phyloP scores from a whole-genome alignment of 2,113 vertebrate species.

The Indri indri region DNA sequence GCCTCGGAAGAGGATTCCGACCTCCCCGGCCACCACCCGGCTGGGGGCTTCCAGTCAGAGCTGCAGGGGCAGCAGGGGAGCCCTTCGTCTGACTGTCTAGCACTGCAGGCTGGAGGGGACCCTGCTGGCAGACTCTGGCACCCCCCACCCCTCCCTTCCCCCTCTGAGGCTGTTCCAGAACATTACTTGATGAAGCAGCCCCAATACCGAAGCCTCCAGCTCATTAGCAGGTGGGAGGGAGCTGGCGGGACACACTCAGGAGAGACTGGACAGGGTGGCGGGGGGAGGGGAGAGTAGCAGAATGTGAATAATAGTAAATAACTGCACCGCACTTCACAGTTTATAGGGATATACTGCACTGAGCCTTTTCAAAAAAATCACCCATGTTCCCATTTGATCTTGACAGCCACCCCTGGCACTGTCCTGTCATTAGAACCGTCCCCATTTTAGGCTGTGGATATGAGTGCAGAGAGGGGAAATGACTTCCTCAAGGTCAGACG shows the following conservation, averaged over 20 bases:
- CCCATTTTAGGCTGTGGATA: not conserved
- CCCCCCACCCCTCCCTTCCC: too few species aligned
- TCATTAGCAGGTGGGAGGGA: slow-evolving; percentile 19
- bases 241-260: not conserved
- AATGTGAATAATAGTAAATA: not conserved
- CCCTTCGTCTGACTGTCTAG: not conserved
- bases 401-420: not conserved
- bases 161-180: not conserved
- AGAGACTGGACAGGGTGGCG: accelerated
- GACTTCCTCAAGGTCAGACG: not conserved
- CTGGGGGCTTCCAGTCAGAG: not conserved
- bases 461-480: not conserved
- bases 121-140: not conserved
- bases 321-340: not conserved
- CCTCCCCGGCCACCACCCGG: not conserved
- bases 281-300: accelerated
- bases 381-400: not conserved
- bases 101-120: not conserved
- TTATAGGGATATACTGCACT: too few species aligned
- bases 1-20: not conserved
- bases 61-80: too few species aligned
- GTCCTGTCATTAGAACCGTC: accelerated
- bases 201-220: not conserved
- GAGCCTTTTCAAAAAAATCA: not conserved
- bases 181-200: not conserved